phyloP scores from a whole-genome alignment of 37 sponge, comb jelly and placozoan species.

The Hormiphora californensis region DNA sequence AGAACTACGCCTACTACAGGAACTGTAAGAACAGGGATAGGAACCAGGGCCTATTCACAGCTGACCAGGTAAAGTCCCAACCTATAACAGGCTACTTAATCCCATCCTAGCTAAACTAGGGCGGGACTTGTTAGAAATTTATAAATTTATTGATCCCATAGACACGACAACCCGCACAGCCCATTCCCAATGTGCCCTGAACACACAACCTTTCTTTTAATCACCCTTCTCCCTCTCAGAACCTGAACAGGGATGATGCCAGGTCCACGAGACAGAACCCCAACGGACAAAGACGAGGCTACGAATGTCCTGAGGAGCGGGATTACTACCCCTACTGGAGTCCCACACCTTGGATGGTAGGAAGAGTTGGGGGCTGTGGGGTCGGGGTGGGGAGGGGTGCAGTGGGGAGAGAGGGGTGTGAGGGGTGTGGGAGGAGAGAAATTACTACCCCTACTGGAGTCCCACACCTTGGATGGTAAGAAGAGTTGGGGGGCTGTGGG shows the following conservation, averaged over 20 bases:
- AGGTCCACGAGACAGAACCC: slow-evolving; percentile 89
- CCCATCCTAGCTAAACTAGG: too few species aligned
- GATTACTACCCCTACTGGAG: slow-evolving; percentile 99
- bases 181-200: too few species aligned
- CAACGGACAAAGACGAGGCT: slow-evolving; percentile 83
- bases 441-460: slow-evolving; percentile 99
- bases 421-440: slow-evolving; percentile 96
- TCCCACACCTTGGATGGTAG: slow-evolving; percentile 94
- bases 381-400: too few species aligned
- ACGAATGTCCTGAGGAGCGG: slow-evolving; percentile 96
- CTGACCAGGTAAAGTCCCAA: slow-evolving; percentile 68
- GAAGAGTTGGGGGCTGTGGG: too few species aligned
- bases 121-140: not conserved
- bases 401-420: too few species aligned
- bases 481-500: too few species aligned
- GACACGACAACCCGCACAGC: too few species aligned
- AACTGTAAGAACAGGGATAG: slow-evolving; percentile 74
- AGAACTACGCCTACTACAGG: slow-evolving; percentile 79
- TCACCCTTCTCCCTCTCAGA: slow-evolving; percentile 15
- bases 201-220: too few species aligned
- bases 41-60: slow-evolving; percentile 87
- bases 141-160: not conserved
- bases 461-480: slow-evolving; percentile 91
- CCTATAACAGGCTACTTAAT: too few species aligned
- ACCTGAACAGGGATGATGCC: slow-evolving; percentile 63